Evolutionary conservation across 2,888 invertebrate species (phyloP), one percentile per base, ranked within the genome.

Genomic region (Schizaphis graminum): DNA sequence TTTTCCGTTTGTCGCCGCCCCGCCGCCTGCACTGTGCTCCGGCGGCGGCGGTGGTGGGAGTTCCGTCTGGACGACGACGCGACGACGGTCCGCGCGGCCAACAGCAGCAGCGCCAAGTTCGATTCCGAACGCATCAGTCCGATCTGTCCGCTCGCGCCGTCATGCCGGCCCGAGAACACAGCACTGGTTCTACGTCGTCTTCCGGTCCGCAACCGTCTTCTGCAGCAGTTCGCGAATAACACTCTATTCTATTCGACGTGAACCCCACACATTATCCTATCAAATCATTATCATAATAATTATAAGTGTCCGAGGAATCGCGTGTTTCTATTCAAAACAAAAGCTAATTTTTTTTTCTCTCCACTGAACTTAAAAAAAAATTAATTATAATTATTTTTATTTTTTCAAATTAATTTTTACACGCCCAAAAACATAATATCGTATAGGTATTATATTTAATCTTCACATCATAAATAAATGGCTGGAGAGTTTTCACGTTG

Each of bases 111-210:
- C 91, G 44, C 41, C 57, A 57, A 86, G 85, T 93, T 28, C 49
- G 93, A 21, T 24, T 26, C 88, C 88, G 67, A 93, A 53, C 89
- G 84, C 77, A 85, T 94, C 89, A 94, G 94, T 94, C 94, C 90
- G 94, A 86, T 67, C 94, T 91, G 94, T 90, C 91, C 94, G 94
- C 86, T 61, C 94, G 94, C 90, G 94, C 94, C 94, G 94, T 86
- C 90, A 94, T 94, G 94, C 94, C 90, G 94, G 94, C 91, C 94
- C 91, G 91, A 91, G 49, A 91, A 61, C 49, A 67, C 85, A 49
- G 8, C n/a, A 21, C 56, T 21, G 85, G 84, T 56, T 84, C 61
- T 91, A 53, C 89, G 16, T 89, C 44, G 35, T 61, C 57, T 44
- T 49, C 92, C 87, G 91, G 84, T 41, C 87, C 92, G 61, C 16